Conservation (phyloP, 1,140 invertebrate genomes). For the Tribolium madens region DNA sequence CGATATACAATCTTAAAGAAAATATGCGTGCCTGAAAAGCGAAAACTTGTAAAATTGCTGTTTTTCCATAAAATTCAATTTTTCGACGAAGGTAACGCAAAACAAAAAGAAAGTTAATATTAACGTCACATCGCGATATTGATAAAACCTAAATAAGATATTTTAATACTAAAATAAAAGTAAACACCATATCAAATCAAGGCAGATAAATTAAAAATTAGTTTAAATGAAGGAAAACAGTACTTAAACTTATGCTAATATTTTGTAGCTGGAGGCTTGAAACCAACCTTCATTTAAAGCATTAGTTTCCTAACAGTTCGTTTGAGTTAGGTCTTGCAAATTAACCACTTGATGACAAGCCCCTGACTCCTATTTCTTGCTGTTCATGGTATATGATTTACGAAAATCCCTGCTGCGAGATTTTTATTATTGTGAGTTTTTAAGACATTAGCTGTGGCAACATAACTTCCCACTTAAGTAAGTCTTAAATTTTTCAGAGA, state of each 20-base stretch:
- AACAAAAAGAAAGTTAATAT: conserved; percentile 22
- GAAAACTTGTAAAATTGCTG: conserved; percentile 22
- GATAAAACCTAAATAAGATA: conserved; percentile 13
- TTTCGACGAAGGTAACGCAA: not conserved
- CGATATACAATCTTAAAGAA: not conserved
- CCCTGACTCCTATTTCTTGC: conserved; percentile 8
- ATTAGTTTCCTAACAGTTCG: conserved; percentile 10
- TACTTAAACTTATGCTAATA: conserved; percentile 12
- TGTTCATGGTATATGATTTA: not conserved
- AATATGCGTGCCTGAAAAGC: not conserved
- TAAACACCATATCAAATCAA: not conserved
- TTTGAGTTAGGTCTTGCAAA: conserved; percentile 23
- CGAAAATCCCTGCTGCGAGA: not conserved
- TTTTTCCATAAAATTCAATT: conserved; percentile 29
- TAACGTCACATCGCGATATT: not conserved
- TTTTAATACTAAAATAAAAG: conserved; percentile 8
- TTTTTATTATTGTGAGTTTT: too few species aligned
- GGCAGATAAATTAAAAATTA: not conserved
- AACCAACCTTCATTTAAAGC: conserved; percentile 15
- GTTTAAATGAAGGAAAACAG: not conserved
- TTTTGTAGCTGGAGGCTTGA: not conserved
- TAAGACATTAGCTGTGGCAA: not conserved
- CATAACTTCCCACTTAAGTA: not conserved
- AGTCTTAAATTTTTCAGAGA: not conserved
- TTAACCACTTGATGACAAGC: conserved; percentile 23